These are phyloP conservation scores for Seriola quinqueradiata DNA, from an alignment of 2,113 vertebrate species.

Conservation along the genomic window DNA sequence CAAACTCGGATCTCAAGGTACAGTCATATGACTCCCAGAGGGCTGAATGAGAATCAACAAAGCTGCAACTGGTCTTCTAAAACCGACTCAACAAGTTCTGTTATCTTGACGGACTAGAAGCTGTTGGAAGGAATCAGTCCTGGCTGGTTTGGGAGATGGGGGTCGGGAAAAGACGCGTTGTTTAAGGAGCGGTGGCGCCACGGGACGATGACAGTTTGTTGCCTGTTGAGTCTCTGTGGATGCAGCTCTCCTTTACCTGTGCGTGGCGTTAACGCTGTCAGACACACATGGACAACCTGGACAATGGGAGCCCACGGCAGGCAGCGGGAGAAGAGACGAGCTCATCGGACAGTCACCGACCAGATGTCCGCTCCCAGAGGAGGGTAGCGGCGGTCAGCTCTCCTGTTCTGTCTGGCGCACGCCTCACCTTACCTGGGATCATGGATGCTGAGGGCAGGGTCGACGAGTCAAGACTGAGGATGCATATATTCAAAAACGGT, in stretches of 20 bases:
- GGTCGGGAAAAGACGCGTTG: background rate
- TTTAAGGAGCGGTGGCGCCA: background rate
- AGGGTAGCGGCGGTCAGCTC: constrained; percentile 63
- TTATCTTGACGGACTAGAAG: background rate
- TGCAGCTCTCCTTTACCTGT: constrained; percentile 12
- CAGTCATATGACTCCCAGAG: constrained; percentile 69
- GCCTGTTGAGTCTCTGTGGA: constrained; percentile 1
- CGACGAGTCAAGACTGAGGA: constrained; percentile 85
- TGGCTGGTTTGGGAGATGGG: background rate
- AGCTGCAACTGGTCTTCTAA: background rate
- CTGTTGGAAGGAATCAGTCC: background rate
- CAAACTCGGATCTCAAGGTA: constrained; percentile 53
- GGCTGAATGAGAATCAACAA: background rate
- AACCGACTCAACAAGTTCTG: background rate
- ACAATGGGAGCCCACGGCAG: background rate
- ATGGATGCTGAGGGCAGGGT: constrained; percentile 86
- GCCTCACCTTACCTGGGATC: constrained; percentile 80
- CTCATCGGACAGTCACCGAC: background rate
- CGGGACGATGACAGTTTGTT: constrained; percentile 10
- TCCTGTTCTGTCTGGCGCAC: constrained; percentile 52
- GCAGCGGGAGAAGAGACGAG: constrained; percentile 12
- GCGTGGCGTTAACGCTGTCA: background rate
- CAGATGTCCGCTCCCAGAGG: constrained; percentile 21
- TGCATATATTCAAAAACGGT: constrained; percentile 86
- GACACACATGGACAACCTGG: constrained; percentile 47